Base-by-base conservation (phyloP, 2,113 vertebrate genomes). In the Aegotheles bennettii region DNA sequence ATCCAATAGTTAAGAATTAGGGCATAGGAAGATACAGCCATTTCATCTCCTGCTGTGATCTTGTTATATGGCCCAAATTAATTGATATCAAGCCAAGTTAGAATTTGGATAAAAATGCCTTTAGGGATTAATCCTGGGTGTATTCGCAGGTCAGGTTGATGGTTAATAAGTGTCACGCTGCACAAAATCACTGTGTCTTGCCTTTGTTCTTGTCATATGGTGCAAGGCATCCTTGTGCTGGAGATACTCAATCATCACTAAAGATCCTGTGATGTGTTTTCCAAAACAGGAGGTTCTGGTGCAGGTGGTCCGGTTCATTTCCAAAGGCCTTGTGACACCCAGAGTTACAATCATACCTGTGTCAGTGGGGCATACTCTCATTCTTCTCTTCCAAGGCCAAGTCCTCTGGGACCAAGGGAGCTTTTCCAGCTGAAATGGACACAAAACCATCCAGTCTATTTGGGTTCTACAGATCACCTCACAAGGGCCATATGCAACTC, bases 41-140 rank as follows among this genome's bases (percentile, higher is more conserved):
- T 90, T 96, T 88, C 56, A 47, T 95, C 75, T 93, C 94, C 68
- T 95, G 89, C 87, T 84, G 85, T 95, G 94, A 95, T 93, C 90
- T 96, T 73, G 59, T 95, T 95, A 61, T 68, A 26, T 60, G 53
- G 86, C 81, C 65, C 18, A 5, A 92, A 95, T 90, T 96, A 92
- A 96, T 78, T 92, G 89, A 53, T 93, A 81, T 47, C 54, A 81
- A 91, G 60, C 84, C 71, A 81, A 87, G 57, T 84, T 79, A 87
- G 81, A 92, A 78, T 26, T 84, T 7, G 14, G 81, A 93, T 91
- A 92, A 88, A 96, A 94, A 75, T 56, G 51, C 60, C 50, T 2
- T 67, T 35, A 54, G 67, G 87, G 75, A 92, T 90, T 83, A 91
- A 95, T 93, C 86, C 77, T 71, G 88, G 17, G 64, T 88, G 40